Percentiles rank a stretch among this genome's conserved stretches.
phyloP scores from a whole-genome alignment of 2,888 invertebrate species.

The Teinopalpus imperialis region DNA sequence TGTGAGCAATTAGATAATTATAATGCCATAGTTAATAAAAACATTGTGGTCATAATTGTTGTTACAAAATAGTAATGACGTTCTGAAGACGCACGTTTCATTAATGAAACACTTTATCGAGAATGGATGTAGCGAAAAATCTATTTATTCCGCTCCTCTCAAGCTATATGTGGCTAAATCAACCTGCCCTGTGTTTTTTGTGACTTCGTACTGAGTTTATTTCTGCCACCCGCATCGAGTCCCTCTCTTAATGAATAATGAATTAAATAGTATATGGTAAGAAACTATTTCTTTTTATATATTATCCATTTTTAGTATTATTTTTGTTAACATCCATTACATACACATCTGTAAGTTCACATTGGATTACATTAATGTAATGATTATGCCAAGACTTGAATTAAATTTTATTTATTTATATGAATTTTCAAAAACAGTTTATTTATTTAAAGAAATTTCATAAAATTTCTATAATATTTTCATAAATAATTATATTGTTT shows the following conservation, averaged over 20 bases:
- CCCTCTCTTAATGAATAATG: constrained; percentile 40
- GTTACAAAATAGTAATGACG: constrained; percentile 9
- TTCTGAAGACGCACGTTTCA: constrained; percentile 13
- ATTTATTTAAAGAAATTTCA: too few relatives aligned
- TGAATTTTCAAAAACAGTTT: too few relatives aligned
- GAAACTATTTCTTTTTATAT: constrained; percentile 32
- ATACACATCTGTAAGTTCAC: neutral
- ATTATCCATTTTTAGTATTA: constrained; percentile 21
- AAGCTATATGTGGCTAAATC: constrained; percentile 37
- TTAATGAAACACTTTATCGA: constrained; percentile 25
- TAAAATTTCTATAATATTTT: too few relatives aligned
- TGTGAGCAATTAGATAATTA: constrained; percentile 54
- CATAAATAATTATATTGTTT: too few relatives aligned
- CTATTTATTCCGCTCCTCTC: constrained; percentile 30
- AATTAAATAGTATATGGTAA: constrained; percentile 37
- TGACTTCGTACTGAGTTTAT: constrained; percentile 34
- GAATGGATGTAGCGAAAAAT: constrained; percentile 30
- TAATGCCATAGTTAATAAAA: constrained; percentile 44
- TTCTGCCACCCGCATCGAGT: constrained; percentile 42
- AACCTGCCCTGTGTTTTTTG: constrained; percentile 34
- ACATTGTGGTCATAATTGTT: constrained; percentile 26
- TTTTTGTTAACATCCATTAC: constrained; percentile 22
- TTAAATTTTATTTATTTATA: neutral
- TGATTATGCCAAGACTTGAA: neutral
- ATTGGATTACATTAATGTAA: constrained; percentile 13